These are phyloP conservation scores for Amblyopsis rosae DNA, from an alignment of 2,113 vertebrate genomes.

Conservation along the genomic window DNA sequence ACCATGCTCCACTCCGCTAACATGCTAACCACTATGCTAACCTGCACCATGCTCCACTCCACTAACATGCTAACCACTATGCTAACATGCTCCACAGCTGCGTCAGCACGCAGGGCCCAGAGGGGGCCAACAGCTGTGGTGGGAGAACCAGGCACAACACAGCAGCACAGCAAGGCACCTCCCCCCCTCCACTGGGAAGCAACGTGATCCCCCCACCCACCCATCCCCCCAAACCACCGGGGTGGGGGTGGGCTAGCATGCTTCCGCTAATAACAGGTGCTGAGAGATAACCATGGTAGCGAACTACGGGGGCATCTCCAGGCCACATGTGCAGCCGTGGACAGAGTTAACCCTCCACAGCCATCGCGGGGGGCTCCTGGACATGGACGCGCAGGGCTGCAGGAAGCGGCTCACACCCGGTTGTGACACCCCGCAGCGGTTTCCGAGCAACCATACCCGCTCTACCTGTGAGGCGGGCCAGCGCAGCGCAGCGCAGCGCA, in stretches of 20 bases:
- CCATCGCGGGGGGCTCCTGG: neutral
- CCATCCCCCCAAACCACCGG: no score
- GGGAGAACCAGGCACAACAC: no score
- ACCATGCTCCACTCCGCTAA: no score
- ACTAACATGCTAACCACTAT: no score
- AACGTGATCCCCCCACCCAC: slow-evolving; percentile 74
- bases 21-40: no score
- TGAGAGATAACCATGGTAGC: slow-evolving; percentile 69
- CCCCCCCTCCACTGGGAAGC: slow-evolving; percentile 46
- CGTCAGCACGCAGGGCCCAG: no score
- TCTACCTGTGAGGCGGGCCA: slow-evolving; percentile 81
- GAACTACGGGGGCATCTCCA: slow-evolving; percentile 65
- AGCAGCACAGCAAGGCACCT: no score
- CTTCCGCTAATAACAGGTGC: slow-evolving; percentile 83
- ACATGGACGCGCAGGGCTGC: slow-evolving; percentile 1
- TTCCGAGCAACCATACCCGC: slow-evolving; percentile 81
- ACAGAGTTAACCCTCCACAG: slow-evolving; percentile 22
- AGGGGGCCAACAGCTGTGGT: no score
- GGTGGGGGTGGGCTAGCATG: slow-evolving; percentile 49
- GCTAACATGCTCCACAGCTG: no score
- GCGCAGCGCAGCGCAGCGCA: slow-evolving; percentile 56
- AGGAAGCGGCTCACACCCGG: slow-evolving; percentile 70
- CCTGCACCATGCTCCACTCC: no score
- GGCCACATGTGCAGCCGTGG: slow-evolving; percentile 57
- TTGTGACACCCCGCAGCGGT: slow-evolving; percentile 74